Base-by-base conservation (phyloP, 2,797 vertebrate genomes). In the Scarus forsteni region DNA sequence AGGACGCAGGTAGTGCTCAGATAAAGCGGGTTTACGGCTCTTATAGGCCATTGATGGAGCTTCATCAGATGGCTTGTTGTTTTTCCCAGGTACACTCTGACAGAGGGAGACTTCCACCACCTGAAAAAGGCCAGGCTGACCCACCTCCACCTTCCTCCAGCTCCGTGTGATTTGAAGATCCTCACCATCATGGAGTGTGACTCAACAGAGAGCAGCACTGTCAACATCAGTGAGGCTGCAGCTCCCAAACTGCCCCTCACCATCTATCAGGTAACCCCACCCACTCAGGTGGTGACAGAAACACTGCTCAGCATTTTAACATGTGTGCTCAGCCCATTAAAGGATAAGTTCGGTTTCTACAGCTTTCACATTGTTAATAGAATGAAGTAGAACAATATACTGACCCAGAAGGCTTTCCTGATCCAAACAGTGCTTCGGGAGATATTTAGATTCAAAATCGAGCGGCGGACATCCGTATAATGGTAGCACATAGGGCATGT, bases 131-230 rank as follows among this genome's bases (percentile, higher is more conserved):
- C 98, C 5, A 94, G 98, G 9, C 93, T 99, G 83, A 98, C 96
- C 9, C 95, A 98, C 84, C 93, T 98, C 46, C 96, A 96, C 87
- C 81, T 98, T 58, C 94, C 97, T 0, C 95, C 96, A 0, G 75
- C 89, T 68, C 81, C 87, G 9, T 80, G 94, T 89, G 93, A 95
- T 75, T 92, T 98, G 77, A 97, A 97, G 89, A 99, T 99, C 10
- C 92, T 98, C 87, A 98, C 98, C 82, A 99, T 99, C 88, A 97
- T 97, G 18, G 98, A 99, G 92, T 98, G 96, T 0, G 97, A 98
- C 69, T 95, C 96, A 5, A 94, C 95, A 0, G 97, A 97, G 84
- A 96, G 95, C 90, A 96, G 95, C 81, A 91, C 77, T 10, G 27
- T 94, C n/a, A 93, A 93, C 75, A 92, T 96, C 87, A 90, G 87